phyloP scores from a whole-genome alignment of 2,797 vertebrate genomes.

The Prionace glauca region DNA sequence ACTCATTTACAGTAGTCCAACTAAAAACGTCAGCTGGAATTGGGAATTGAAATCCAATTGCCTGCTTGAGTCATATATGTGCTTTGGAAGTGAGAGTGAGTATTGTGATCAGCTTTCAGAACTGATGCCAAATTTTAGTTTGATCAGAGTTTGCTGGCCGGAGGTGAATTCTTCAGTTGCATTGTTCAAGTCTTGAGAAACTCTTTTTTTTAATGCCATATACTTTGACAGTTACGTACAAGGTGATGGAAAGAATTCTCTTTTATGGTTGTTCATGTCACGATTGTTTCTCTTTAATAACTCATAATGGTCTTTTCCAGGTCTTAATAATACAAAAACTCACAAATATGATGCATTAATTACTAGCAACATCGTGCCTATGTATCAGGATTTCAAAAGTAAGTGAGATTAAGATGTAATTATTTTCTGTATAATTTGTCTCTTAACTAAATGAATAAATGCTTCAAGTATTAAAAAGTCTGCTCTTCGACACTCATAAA shows the following conservation, averaged over 20 bases:
- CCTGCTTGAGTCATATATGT: neutral
- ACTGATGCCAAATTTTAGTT: neutral
- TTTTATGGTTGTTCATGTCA: neutral
- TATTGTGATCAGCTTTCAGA: neutral
- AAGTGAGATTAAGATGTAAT: conserved; percentile 45
- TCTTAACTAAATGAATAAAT: neutral
- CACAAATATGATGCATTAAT: conserved; percentile 71
- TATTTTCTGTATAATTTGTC: conserved; percentile 11
- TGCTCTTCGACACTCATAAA: neutral
- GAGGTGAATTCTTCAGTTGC: neutral
- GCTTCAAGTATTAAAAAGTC: neutral
- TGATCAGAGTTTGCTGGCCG: neutral
- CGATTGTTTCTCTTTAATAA: neutral
- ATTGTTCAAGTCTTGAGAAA: neutral
- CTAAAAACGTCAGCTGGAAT: neutral
- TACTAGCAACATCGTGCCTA: conserved; percentile 84
- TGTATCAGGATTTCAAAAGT: conserved; percentile 82
- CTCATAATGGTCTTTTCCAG: conserved; percentile 48
- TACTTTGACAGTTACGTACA: neutral
- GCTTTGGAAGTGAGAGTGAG: neutral
- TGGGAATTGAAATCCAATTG: neutral
- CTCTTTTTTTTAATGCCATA: neutral
- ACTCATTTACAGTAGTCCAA: too few species aligned
- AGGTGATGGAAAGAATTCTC: neutral
- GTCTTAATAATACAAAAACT: conserved; percentile 45